Evolutionary conservation across 2,888 invertebrate genomes (phyloP).

Genomic region (Trypoxylon attenuatum): DNA sequence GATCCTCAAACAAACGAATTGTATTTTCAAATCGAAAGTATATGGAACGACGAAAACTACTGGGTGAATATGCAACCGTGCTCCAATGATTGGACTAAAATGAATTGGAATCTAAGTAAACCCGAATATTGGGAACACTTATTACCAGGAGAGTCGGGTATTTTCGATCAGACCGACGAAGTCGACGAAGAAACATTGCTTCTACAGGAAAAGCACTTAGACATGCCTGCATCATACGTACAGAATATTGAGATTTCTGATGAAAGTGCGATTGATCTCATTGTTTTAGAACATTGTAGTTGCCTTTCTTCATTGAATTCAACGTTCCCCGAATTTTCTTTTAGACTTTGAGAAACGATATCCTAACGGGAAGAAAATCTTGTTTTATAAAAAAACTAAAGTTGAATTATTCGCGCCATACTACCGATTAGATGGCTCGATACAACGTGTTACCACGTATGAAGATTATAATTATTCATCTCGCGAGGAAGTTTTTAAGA

Average conservation of each 20-base stretch:
- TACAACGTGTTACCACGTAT: slow-evolving; percentile 79
- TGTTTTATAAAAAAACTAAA: slow-evolving; percentile 84
- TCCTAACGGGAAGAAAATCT: slow-evolving; percentile 82
- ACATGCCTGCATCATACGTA: slow-evolving; percentile 86
- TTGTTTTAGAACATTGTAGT: no score
- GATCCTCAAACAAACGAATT: slow-evolving; percentile 78
- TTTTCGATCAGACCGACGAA: slow-evolving; percentile 75
- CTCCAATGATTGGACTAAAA: slow-evolving; percentile 74
- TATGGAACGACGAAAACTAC: slow-evolving; percentile 92
- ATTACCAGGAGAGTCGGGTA: slow-evolving; percentile 81
- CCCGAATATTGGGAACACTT: slow-evolving; percentile 83
- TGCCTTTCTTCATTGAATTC: neutral
- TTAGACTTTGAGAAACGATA: slow-evolving; percentile 82
- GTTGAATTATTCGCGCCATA: slow-evolving; percentile 88
- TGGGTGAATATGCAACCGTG: slow-evolving; percentile 83
- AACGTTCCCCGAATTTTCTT: slow-evolving; percentile 2
- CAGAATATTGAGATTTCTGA: slow-evolving; percentile 78
- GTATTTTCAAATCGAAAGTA: slow-evolving; percentile 87
- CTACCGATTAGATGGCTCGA: slow-evolving; percentile 83
- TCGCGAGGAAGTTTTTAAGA: slow-evolving; percentile 66
- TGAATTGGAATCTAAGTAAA: slow-evolving; percentile 81
- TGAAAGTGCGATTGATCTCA: slow-evolving; percentile 19
- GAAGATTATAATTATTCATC: slow-evolving; percentile 78
- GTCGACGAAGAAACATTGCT: slow-evolving; percentile 76
- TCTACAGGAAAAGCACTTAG: slow-evolving; percentile 79